Evolutionary conservation across 2,113 vertebrate genomes (phyloP), one percentile per base, ranked within the genome.

Genomic region (Gobius niger): DNA sequence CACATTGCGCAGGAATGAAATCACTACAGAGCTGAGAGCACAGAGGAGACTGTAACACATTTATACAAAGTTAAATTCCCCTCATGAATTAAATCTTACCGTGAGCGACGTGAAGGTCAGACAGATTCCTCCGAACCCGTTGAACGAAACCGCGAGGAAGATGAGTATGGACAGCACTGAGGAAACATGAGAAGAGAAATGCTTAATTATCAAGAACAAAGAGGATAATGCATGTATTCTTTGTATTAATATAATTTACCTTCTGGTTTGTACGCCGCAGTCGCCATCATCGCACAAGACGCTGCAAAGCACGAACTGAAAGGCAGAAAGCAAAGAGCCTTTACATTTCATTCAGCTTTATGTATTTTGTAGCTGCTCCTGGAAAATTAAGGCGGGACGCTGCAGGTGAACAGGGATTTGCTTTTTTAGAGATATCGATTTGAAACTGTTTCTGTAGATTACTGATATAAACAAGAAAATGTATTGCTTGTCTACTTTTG

Each of bases 71-170:
- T 34, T 34, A 34, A 34, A 4, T 34, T 34, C 24, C 3, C 24
- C 24, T 34, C 24, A 34, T 34, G 3, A 34, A 34, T 34, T 2
- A 52, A 44, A 7, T 85, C 94, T 75, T 92, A 96, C 95, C 15
- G 93, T 96, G 62, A 96, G 92, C 9, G 95, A 96, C 3, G 95
- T 95, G 89, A 96, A 96, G 10, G 94, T 95, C 77, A 96, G 85
- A 83, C 95, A 96, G 87, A 96, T 96, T 74, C 95, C 95, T 76
- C 94, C 95, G 77, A 96, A 96, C 47, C 95, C 95, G 47, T 96
- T 96, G 76, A 96, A 90, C 68, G 94, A 94, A 63, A 96, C 89
- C 6, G 93, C 95, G 15, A 96, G 74, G 82, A 96, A 95, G 84
- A 96, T 96, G 82, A 96, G 77, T 4, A 90, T 75, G 13, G 95